Percentiles rank a stretch among this genome's conserved stretches.
These are phyloP conservation scores for Hypomesus transpacificus DNA, from an alignment of 2,113 vertebrate genomes.

Conservation along the genomic window DNA sequence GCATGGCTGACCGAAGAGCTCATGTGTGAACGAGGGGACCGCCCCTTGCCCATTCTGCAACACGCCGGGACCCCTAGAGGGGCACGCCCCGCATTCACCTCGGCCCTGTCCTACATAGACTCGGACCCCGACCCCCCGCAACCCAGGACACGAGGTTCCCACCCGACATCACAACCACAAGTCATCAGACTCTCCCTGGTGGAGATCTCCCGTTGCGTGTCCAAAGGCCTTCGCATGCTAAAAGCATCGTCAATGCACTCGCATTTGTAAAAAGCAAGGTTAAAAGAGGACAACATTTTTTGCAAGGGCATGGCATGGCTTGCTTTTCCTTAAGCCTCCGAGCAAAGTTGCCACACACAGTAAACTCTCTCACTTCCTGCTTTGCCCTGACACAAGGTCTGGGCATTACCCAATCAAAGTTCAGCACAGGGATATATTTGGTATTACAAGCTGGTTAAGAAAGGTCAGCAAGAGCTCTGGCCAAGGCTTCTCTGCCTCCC, in stretches of 20 bases:
- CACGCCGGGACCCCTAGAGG: conserved; percentile 45
- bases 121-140: neutral
- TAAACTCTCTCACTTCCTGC: conserved; percentile 2
- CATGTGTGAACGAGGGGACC: conserved; percentile 67
- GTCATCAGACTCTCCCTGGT: no score
- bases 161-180: no score
- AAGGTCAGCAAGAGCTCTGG: conserved; percentile 31
- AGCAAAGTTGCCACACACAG: conserved; percentile 6
- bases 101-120: conserved; percentile 31
- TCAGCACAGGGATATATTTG: conserved; percentile 21
- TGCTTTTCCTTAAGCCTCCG: neutral
- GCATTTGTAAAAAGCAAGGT: no score
- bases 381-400: conserved; percentile 3
- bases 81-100: conserved; percentile 62
- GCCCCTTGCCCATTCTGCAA: conserved; percentile 70
- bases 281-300: no score
- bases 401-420: conserved; percentile 4
- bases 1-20: conserved; percentile 73
- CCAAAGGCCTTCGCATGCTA: no score
- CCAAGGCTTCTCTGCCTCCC: conserved; percentile 40
- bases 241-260: no score
- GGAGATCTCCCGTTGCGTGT: no score
- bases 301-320: neutral
- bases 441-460: conserved; percentile 26
- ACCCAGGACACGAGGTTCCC: neutral